Conservation (phyloP, 2,888 invertebrate species). For the Escarpia spicata region DNA sequence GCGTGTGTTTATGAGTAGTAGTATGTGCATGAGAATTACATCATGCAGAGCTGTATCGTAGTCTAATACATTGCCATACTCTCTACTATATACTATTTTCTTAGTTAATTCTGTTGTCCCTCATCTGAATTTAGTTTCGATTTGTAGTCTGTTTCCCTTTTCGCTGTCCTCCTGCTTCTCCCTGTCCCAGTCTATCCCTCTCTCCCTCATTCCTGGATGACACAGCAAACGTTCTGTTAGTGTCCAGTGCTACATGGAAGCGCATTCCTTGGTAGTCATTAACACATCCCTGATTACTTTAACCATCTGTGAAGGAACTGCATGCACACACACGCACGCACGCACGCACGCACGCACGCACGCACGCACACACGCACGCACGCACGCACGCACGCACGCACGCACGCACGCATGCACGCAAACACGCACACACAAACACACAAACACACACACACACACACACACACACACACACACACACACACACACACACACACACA, state of each 20-base stretch:
- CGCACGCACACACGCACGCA: background rate
- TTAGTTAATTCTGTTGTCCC: constrained; percentile 60
- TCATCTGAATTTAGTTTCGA: background rate
- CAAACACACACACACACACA: too few species aligned
- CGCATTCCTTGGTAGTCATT: background rate
- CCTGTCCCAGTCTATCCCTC: background rate
- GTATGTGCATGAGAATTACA: background rate
- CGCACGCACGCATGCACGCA: too few species aligned
- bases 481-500: too few species aligned
- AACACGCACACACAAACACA: too few species aligned
- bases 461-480: too few species aligned
- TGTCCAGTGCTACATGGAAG: background rate
- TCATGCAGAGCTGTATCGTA: background rate
- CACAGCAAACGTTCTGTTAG: too few species aligned
- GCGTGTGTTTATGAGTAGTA: too few species aligned
- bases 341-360: background rate
- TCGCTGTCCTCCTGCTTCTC: background rate
- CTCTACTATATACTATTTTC: background rate
- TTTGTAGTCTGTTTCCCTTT: background rate
- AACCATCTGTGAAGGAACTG: too few species aligned
- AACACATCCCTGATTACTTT: background rate
- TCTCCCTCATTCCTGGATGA: background rate
- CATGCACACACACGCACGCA: background rate
- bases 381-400: background rate
- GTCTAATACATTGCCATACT: background rate